Evolutionary conservation across 1,140 invertebrate species (phyloP).

Genomic region (Panagrolaimus sp.): DNA sequence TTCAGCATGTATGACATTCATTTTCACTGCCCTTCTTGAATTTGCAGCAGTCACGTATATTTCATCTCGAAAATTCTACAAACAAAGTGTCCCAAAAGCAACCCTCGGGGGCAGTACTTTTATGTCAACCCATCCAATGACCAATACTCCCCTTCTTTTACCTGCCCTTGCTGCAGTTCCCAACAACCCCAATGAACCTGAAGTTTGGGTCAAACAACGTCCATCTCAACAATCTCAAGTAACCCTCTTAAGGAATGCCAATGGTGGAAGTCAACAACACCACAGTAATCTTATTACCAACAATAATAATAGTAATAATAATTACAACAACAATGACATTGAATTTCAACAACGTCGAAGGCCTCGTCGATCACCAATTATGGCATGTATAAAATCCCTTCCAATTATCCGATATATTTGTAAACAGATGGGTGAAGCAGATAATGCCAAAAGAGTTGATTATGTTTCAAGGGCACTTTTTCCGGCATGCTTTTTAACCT

Average conservation of each 20-base stretch:
- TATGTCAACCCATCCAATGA: background rate
- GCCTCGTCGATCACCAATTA: background rate
- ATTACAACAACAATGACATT: background rate
- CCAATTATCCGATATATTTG: background rate
- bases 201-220: constrained; percentile 6
- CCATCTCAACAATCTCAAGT: background rate
- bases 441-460: constrained; percentile 3
- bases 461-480: constrained; percentile 11
- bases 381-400: background rate
- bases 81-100: constrained; percentile 25
- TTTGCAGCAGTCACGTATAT: constrained; percentile 94
- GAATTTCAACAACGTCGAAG: background rate
- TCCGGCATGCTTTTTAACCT: constrained; percentile 1
- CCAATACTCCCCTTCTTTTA: background rate
- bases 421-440: background rate
- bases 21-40: constrained; percentile 87
- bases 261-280: background rate
- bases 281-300: no score
- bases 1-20: constrained; percentile 85
- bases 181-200: background rate
- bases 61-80: constrained; percentile 63
- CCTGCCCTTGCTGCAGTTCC: background rate
- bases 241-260: background rate
- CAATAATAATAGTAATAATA: no score
- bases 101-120: background rate